phyloP scores from a whole-genome alignment of 1,140 invertebrate species.

The Coenobita brevimanus region DNA sequence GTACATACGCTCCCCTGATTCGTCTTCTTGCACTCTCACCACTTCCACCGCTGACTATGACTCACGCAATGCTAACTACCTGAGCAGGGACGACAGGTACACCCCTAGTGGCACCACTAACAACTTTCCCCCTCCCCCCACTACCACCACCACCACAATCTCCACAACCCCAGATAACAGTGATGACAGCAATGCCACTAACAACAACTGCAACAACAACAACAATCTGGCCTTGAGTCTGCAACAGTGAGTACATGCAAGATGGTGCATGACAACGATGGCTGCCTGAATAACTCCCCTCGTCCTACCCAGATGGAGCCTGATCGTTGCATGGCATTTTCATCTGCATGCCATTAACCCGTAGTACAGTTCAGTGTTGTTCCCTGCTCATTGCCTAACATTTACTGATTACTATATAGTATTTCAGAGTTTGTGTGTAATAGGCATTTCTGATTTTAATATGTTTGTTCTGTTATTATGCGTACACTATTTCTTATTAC shows the following conservation, averaged over 20 bases:
- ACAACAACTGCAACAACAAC: background rate
- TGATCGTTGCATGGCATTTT: too few species aligned
- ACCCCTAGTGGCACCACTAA: slow-evolving; percentile 40
- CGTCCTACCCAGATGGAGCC: background rate
- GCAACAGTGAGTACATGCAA: slow-evolving; percentile 62
- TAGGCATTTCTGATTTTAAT: too few species aligned
- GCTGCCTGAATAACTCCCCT: slow-evolving; percentile 12
- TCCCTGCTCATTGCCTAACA: too few species aligned
- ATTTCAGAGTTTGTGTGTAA: too few species aligned
- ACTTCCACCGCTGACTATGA: slow-evolving; percentile 53
- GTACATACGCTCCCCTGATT: slow-evolving; percentile 55
- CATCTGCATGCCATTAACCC: too few species aligned
- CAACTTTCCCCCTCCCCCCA: slow-evolving; percentile 40
- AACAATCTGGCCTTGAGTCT: slow-evolving; percentile 22
- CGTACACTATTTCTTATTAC: too few species aligned
- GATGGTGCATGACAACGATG: slow-evolving; percentile 11
- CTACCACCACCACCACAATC: slow-evolving; percentile 16
- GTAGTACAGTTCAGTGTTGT: too few species aligned
- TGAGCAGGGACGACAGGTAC: slow-evolving; percentile 64
- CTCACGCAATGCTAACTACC: slow-evolving; percentile 64
- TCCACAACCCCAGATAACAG: slow-evolving; percentile 21
- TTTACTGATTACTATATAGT: too few species aligned
- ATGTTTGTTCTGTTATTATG: too few species aligned
- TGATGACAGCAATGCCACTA: slow-evolving; percentile 12
- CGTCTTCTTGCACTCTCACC: slow-evolving; percentile 28